Evolutionary conservation across 2,888 invertebrate genomes (phyloP), one percentile per base, ranked within the genome.

Genomic region (Cloeon dipterum): DNA sequence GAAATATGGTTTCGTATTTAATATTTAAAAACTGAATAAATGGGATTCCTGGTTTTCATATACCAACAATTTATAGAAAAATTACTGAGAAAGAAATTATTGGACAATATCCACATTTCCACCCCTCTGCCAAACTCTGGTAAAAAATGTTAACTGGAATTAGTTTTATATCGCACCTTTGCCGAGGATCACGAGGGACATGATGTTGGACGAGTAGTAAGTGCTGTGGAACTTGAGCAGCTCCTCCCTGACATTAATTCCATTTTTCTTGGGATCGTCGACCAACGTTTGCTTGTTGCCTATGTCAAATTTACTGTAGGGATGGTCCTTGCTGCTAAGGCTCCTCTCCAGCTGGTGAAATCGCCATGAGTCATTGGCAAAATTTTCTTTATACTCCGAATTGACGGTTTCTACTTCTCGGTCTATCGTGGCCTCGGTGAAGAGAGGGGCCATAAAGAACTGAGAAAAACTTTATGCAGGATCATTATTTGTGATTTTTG

Each of bases 201-300:
- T 98, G 38, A 93, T 74, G 58, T 96, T 94, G 0, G 94, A 67
- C 0, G 94, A 96, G 58, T 98, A 98, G 77, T 83, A 88, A 42
- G 73, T 59, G 8, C 70, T 61, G 60, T 98, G 89, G 56, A 94
- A 98, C 48, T 82, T 73, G 1, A 96, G 62, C 11, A 98, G 59
- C 46, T 81, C 83, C 39, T 81, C 71, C 14, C 94, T 64, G 3
- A 91, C 77, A 53, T 86, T 74, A 11, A 91, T 70, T n/a, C 78
- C 77, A 44, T 72, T 70, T 39, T 70, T 60, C 50, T 79, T 81
- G 0, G 93, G 89, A 37, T 69, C 64, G 1, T 64, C 67, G 38
- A 75, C 73, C 39, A 96, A 57, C 0, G 94, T 93, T 1, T 74
- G 62, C 45, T 68, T 75, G 56, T 79, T 83, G 3, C 78, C 77